phyloP scores from a whole-genome alignment of 2,113 vertebrate genomes.

The Pongo abelii region DNA sequence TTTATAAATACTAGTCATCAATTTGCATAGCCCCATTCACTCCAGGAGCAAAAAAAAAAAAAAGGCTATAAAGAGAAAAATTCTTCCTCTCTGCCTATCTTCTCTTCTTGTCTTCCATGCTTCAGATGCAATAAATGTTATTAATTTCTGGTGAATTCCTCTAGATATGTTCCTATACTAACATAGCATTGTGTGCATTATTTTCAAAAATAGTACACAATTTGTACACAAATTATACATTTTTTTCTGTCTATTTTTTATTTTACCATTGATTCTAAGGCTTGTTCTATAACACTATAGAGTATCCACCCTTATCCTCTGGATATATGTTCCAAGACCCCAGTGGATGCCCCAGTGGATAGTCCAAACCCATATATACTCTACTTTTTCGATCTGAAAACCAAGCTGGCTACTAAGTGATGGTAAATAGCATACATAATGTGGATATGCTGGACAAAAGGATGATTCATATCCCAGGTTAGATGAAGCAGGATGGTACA shows the following conservation, averaged over 20 bases:
- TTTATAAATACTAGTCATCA: background rate
- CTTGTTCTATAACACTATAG: background rate
- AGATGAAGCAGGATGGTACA: background rate
- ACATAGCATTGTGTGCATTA: background rate
- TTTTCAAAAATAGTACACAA: background rate
- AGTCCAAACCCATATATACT: background rate
- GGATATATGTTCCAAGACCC: background rate
- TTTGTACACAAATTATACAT: background rate
- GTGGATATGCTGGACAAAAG: background rate
- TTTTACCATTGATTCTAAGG: background rate
- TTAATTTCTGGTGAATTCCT: background rate
- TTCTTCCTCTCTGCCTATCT: background rate
- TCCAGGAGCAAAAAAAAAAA: background rate
- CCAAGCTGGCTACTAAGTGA: background rate
- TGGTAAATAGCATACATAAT: background rate
- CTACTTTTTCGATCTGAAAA: background rate
- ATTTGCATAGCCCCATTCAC: background rate
- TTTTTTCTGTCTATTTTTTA: background rate
- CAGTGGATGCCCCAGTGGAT: background rate
- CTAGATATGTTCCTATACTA: background rate
- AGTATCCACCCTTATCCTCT: background rate
- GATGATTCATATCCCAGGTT: background rate
- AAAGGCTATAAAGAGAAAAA: background rate
- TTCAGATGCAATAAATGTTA: background rate
- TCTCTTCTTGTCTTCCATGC: background rate